Conservation (phyloP, 1,140 invertebrate genomes). For the Hydropsyche tenuis region DNA sequence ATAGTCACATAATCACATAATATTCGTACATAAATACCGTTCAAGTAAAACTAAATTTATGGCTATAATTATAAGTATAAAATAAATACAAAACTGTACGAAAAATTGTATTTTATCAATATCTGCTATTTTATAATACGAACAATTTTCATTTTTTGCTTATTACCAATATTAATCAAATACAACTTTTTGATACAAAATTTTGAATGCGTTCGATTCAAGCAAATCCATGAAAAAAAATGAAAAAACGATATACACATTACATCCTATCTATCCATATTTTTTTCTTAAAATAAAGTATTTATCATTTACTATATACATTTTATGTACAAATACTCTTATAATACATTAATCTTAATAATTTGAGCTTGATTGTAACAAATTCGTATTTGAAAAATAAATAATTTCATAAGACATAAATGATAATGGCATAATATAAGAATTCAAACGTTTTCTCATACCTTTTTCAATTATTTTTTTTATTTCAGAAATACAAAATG, state of each 20-base stretch:
- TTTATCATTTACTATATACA: conserved; percentile 14
- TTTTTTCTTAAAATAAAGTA: background rate
- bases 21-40: background rate
- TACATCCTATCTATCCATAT: background rate
- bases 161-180: background rate
- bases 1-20: conserved; percentile 26
- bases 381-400: conserved; percentile 2
- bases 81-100: background rate
- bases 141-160: too few relatives aligned
- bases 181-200: background rate
- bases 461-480: background rate
- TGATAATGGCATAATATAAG: background rate
- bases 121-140: too few relatives aligned
- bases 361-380: conserved; percentile 9
- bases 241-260: conserved; percentile 10
- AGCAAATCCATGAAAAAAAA: too few relatives aligned
- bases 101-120: too few relatives aligned
- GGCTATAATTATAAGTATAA: background rate
- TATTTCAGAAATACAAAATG: background rate
- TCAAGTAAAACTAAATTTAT: background rate
- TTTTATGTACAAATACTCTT: conserved; percentile 7
- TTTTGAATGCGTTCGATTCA: too few relatives aligned
- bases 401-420: conserved; percentile 7
- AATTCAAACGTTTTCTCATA: background rate
- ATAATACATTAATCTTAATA: background rate